Evolutionary conservation across 2,888 invertebrate genomes (phyloP).

Genomic region (Eumerus sabulonum): DNA sequence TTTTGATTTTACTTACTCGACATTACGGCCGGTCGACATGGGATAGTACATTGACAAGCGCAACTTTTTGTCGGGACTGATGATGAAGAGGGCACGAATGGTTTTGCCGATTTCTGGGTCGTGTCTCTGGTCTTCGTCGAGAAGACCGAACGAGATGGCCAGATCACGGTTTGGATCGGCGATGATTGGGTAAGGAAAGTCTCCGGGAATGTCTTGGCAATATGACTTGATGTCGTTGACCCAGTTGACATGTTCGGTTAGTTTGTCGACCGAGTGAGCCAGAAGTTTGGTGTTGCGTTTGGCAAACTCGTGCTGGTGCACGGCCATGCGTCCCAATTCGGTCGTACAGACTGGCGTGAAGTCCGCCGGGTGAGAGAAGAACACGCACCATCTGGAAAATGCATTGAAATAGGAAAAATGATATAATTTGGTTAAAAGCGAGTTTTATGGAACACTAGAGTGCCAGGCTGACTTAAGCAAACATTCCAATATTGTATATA

Average conservation of each 20-base stretch:
- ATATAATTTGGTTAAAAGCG: neutral
- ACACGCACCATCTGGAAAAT: constrained; percentile 87
- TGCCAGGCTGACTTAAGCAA: neutral
- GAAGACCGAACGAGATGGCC: constrained; percentile 87
- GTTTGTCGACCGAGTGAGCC: constrained; percentile 89
- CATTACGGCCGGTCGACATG: constrained; percentile 91
- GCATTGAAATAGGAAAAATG: neutral
- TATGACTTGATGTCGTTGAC: constrained; percentile 86
- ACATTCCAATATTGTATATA: neutral
- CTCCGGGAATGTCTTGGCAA: constrained; percentile 84
- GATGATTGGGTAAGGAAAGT: constrained; percentile 90
- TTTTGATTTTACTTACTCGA: constrained; percentile 83
- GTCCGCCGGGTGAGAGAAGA: constrained; percentile 93
- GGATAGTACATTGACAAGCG: constrained; percentile 91
- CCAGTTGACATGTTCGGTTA: constrained; percentile 88
- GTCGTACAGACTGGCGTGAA: constrained; percentile 95
- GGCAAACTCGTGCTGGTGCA: constrained; percentile 84
- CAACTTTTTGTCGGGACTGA: constrained; percentile 89
- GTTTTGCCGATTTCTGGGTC: constrained; percentile 85
- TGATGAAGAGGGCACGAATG: constrained; percentile 87
- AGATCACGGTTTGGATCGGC: constrained; percentile 86
- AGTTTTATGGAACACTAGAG: no score
- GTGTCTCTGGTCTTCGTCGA: constrained; percentile 86
- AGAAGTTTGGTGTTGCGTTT: constrained; percentile 87
- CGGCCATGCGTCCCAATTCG: constrained; percentile 88